Percentiles rank a stretch among this genome's conserved stretches.
Conservation (phyloP, 2,888 invertebrate genomes). For the Cheilosia vernalis region DNA sequence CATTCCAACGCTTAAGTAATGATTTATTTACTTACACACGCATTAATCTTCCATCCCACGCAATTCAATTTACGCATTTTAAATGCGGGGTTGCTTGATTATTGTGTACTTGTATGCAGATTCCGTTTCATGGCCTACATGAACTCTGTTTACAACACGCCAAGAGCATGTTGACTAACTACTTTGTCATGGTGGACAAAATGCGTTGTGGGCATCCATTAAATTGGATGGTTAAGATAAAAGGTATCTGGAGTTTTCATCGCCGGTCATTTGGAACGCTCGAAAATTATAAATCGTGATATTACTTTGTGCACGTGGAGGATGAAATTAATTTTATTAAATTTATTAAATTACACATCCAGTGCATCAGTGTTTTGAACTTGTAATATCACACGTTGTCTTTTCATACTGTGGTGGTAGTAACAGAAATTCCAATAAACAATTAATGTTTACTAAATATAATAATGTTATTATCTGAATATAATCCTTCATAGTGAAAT, state of each 20-base stretch:
- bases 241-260: neutral
- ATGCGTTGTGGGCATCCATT: neutral
- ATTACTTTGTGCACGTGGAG: too few relatives aligned
- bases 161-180: neutral
- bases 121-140: neutral
- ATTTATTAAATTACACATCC: too few relatives aligned
- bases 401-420: too few relatives aligned
- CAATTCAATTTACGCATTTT: constrained; percentile 7
- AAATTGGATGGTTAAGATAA: neutral
- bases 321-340: too few relatives aligned
- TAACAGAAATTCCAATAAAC: too few relatives aligned
- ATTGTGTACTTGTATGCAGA: neutral
- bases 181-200: neutral
- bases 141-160: neutral
- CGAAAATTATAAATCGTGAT: neutral
- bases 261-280: neutral
- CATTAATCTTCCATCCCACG: constrained; percentile 7
- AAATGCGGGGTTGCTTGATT: neutral
- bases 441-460: too few relatives aligned
- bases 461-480: too few relatives aligned
- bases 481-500: too few relatives aligned
- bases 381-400: too few relatives aligned
- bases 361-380: too few relatives aligned
- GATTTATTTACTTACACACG: constrained; percentile 10
- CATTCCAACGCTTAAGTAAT: neutral